Percentiles rank a stretch among this genome's conserved stretches.
These are phyloP conservation scores for Onchidella celtica DNA, from an alignment of 2,888 invertebrate genomes.

Conservation along the genomic window DNA sequence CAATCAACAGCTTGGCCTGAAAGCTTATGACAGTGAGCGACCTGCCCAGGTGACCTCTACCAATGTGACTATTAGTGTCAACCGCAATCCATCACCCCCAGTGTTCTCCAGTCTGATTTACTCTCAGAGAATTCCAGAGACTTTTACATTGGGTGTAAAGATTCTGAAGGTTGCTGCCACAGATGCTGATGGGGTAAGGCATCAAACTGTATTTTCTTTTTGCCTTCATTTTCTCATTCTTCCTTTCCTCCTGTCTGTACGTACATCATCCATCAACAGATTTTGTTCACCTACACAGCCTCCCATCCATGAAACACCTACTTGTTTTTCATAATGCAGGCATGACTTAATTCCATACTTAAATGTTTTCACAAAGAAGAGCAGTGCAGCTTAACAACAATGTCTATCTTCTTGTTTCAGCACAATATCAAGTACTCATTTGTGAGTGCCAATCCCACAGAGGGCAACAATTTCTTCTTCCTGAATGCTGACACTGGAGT, in stretches of 20 bases:
- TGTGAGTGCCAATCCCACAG: constrained; percentile 49
- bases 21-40: constrained; percentile 62
- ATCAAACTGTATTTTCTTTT: too few relatives aligned
- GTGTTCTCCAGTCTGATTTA: constrained; percentile 58
- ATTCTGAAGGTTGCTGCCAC: constrained; percentile 63
- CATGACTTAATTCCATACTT: too few relatives aligned
- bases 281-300: too few relatives aligned
- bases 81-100: constrained; percentile 70
- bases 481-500: constrained; percentile 67
- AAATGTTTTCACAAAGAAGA: too few relatives aligned
- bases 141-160: constrained; percentile 62
- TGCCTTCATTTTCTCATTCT: too few relatives aligned
- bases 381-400: too few relatives aligned
- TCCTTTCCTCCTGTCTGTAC: too few relatives aligned
- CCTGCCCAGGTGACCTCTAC: constrained; percentile 62
- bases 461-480: constrained; percentile 66
- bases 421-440: constrained; percentile 58
- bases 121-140: constrained; percentile 63
- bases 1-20: constrained; percentile 65
- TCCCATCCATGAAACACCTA: too few relatives aligned
- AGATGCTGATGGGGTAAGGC: constrained; percentile 70
- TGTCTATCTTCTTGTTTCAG: too few relatives aligned
- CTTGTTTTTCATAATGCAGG: too few relatives aligned
- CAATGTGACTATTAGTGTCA: constrained; percentile 70
- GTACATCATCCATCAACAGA: too few relatives aligned